Percentiles rank a stretch among this genome's conserved stretches.
These are phyloP conservation scores for Gymnoscelis rufifasciata DNA, from an alignment of 2,888 invertebrate species.

Conservation along the genomic window DNA sequence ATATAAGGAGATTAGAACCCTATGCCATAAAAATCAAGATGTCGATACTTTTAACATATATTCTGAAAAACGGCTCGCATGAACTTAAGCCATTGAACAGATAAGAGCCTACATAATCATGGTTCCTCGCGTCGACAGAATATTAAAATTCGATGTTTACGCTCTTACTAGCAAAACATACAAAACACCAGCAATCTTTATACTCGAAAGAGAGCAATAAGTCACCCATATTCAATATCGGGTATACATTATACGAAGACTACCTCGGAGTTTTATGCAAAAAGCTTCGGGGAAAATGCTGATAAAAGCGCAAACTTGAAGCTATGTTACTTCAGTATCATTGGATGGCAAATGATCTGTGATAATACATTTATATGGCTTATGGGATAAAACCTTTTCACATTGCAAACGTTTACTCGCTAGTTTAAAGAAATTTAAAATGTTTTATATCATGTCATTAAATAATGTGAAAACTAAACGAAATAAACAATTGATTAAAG, in stretches of 20 bases:
- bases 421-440: not conserved
- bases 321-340: constrained; percentile 62
- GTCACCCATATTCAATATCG: constrained; percentile 28
- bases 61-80: not conserved
- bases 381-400: constrained; percentile 47
- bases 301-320: constrained; percentile 49
- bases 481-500: too few species aligned
- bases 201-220: constrained; percentile 24
- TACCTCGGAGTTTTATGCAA: constrained; percentile 43
- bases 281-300: constrained; percentile 42
- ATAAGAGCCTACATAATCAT: constrained; percentile 6
- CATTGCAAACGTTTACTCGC: constrained; percentile 45
- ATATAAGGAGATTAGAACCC: too few species aligned
- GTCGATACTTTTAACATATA: too few species aligned
- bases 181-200: constrained; percentile 19
- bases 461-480: too few species aligned
- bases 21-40: too few species aligned
- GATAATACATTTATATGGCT: constrained; percentile 58
- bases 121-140: constrained; percentile 9
- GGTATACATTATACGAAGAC: constrained; percentile 34
- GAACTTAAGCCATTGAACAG: constrained; percentile 2
- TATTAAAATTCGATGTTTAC: constrained; percentile 17
- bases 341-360: constrained; percentile 67
- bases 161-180: constrained; percentile 16
- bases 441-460: constrained; percentile 11